phyloP scores from a whole-genome alignment of 2,797 vertebrate genomes.

The Pteronotus mesoamericanus region DNA sequence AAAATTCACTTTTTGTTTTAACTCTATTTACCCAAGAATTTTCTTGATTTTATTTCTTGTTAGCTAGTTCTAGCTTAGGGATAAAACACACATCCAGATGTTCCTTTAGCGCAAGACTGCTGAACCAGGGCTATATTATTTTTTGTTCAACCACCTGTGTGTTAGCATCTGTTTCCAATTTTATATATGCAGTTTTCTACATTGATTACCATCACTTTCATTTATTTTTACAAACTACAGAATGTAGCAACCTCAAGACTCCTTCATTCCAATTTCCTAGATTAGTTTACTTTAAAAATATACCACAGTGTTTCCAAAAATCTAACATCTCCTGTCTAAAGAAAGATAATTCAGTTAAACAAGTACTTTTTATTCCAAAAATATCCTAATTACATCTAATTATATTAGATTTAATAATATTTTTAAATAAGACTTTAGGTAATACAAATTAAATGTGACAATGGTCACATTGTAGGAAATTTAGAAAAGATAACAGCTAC shows the following conservation, averaged over 20 bases:
- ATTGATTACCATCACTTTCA: conserved; percentile 50
- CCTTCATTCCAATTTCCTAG: conserved; percentile 12
- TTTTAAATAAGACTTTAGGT: not conserved
- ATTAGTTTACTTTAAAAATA: conserved; percentile 54
- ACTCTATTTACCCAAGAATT: not conserved
- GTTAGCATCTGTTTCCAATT: conserved; percentile 61
- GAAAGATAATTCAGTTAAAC: not conserved
- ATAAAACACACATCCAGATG: conserved; percentile 17
- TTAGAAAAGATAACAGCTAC: not conserved
- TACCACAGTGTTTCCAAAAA: not conserved
- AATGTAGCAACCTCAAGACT: conserved; percentile 17
- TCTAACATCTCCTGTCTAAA: not conserved
- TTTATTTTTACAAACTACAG: conserved; percentile 52
- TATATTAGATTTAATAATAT: not conserved
- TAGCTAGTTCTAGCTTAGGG: not conserved
- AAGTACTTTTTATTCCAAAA: not conserved
- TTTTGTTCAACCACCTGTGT: not conserved
- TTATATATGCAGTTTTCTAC: conserved; percentile 43
- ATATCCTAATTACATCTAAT: not conserved
- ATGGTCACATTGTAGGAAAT: not conserved
- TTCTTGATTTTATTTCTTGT: conserved; percentile 25
- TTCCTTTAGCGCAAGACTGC: not conserved
- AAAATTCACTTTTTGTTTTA: not conserved
- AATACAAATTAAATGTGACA: conserved; percentile 7
- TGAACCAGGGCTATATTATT: conserved; percentile 26